Conservation (phyloP, 2,888 invertebrate species). For the Palloptera scutellata region DNA sequence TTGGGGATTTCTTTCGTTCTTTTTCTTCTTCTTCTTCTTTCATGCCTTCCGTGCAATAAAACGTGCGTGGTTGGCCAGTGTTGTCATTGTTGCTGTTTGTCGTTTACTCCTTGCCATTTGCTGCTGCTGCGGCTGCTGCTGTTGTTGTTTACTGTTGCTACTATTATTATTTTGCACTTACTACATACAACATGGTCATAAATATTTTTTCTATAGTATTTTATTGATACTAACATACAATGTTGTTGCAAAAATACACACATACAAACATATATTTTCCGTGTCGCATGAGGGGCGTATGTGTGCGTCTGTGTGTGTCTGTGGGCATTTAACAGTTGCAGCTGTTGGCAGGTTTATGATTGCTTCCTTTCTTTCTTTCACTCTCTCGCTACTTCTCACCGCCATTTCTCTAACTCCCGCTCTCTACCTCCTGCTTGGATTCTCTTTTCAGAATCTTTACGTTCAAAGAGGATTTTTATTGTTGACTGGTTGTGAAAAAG, state of each 20-base stretch:
- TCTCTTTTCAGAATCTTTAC: too few relatives aligned
- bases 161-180: slow-evolving; percentile 45
- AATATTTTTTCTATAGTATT: slow-evolving; percentile 44
- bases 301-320: neutral
- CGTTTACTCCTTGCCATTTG: slow-evolving; percentile 10
- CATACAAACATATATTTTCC: neutral
- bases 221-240: slow-evolving; percentile 41
- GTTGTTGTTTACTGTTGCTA: neutral
- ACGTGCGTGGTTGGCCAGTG: neutral
- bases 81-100: slow-evolving; percentile 5
- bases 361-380: too few relatives aligned
- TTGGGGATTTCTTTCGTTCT: neutral
- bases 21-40: neutral
- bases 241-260: slow-evolving; percentile 28
- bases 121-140: neutral
- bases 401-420: too few relatives aligned
- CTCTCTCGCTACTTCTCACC: too few relatives aligned
- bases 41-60: slow-evolving; percentile 13
- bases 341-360: too few relatives aligned
- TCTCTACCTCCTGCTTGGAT: too few relatives aligned
- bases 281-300: neutral
- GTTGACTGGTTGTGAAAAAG: slow-evolving; percentile 5
- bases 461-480: neutral
- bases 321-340: neutral
- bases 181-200: slow-evolving; percentile 41